Evolutionary conservation across 2,113 vertebrate genomes (phyloP), one percentile per base, ranked within the genome.

Genomic region (Aptenodytes patagonicus): DNA sequence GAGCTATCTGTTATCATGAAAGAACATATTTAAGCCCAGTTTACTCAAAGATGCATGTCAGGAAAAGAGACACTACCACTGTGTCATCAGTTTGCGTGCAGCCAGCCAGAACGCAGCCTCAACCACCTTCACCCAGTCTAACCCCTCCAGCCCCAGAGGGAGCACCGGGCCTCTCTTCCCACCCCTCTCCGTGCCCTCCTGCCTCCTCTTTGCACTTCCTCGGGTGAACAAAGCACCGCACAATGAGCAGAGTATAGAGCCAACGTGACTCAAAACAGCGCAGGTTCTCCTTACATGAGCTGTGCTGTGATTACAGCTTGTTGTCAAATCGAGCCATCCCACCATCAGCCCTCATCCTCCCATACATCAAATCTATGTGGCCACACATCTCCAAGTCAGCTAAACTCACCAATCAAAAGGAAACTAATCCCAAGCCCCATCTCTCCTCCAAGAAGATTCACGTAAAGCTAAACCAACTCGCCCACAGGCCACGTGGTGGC

Each of bases 231-330:
- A 69, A 89, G 34, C 1, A 1, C 18, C 26, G 21, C 17, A 15
- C 1, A 0, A 22, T 2, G 0, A 75, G 32, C 8, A 8, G 5
- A 92, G 13, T 0, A 1, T 4, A 13, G n/a, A 66, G 20, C n/a
- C 52, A 58, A 3, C 9, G 0, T 4, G 21, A 83, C n/a, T 31
- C 47, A 55, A 38, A 64, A 10, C 13, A 75, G 25, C 7, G 2
- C 60, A 68, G 28, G 34, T 49, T 90, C 62, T 40, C 31, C 62
- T 88, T 26, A 38, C 3, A 3, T 0, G 16, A 94, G 68, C 36
- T 49, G 34, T 21, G 13, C 72, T 44, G 51, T 0, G 0, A 52
- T 21, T 4, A 26, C 49, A 70, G 55, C 46, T 76, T 26, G 19
- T 25, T 57, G 24, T 19, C 55, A 87, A 87, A 82, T 22, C 0